phyloP scores from a whole-genome alignment of 2,888 invertebrate genomes.

The Ochropleura leucogaster region DNA sequence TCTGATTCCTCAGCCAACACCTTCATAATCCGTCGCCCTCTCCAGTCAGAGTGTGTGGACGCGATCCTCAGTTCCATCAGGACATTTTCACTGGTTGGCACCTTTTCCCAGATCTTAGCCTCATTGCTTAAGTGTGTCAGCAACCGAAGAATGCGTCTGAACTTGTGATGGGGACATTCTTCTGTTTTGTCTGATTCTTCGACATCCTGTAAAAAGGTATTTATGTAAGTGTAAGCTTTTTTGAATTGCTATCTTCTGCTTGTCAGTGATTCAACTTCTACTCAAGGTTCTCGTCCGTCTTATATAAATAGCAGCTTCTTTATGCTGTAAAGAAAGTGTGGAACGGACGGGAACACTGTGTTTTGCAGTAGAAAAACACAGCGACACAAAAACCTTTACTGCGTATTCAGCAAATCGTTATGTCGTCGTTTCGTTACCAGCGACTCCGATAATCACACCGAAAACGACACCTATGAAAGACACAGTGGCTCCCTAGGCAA shows the following conservation, averaged over 20 bases:
- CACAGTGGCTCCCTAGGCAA: too few species aligned
- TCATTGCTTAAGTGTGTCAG: conserved; percentile 90
- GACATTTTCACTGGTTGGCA: conserved; percentile 87
- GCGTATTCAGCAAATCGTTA: too few species aligned
- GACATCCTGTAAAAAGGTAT: conserved; percentile 73
- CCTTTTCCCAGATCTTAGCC: conserved; percentile 90
- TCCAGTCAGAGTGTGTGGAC: conserved; percentile 92
- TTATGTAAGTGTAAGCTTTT: neutral
- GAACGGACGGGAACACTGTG: too few species aligned
- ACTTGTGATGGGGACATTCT: conserved; percentile 91
- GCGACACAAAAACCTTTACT: too few species aligned
- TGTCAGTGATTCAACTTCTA: too few species aligned
- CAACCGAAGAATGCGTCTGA: conserved; percentile 91
- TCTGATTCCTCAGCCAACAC: conserved; percentile 92
- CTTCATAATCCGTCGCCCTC: conserved; percentile 93
- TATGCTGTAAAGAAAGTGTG: too few species aligned
- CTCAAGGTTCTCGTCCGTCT: neutral
- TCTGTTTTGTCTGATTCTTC: conserved; percentile 87
- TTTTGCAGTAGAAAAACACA: too few species aligned
- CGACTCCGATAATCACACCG: too few species aligned
- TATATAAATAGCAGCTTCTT: too few species aligned
- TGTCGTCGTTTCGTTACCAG: too few species aligned
- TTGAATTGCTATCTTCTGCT: too few species aligned
- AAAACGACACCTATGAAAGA: too few species aligned
- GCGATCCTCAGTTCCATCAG: conserved; percentile 91